phyloP scores from a whole-genome alignment of 2,888 invertebrate species.

The Lepidocyrtinus sp. region DNA sequence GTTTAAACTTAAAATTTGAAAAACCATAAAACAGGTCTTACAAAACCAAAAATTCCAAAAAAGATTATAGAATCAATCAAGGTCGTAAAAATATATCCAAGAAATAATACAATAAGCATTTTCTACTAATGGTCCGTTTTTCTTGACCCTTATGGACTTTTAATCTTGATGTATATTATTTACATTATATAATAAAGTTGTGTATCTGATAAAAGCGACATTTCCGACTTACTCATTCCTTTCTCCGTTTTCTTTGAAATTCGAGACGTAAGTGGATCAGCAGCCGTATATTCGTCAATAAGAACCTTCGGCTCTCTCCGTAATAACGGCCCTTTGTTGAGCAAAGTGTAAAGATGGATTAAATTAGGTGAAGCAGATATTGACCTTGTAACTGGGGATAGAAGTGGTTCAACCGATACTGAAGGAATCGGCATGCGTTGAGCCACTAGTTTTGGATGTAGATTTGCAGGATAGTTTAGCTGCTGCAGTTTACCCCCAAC shows the following conservation, averaged over 20 bases:
- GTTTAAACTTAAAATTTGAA: not conserved
- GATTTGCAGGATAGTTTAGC: no score
- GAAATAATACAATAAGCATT: no score
- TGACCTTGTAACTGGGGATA: not conserved
- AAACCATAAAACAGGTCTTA: no score
- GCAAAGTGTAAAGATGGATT: constrained; percentile 42
- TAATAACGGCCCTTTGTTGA: constrained; percentile 33
- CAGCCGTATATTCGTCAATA: constrained; percentile 33
- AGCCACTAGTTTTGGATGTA: constrained; percentile 35
- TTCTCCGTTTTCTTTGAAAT: constrained; percentile 46
- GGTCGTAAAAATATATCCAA: no score
- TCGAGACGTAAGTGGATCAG: constrained; percentile 17
- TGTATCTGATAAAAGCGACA: no score
- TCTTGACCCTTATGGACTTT: no score
- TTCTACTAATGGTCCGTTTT: no score
- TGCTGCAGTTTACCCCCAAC: not conserved
- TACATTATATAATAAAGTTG: not conserved
- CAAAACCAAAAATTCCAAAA: no score
- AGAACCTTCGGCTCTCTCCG: constrained; percentile 23
- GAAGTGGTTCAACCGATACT: not conserved
- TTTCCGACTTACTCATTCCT: constrained; percentile 46
- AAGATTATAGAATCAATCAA: no score
- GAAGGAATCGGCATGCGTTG: constrained; percentile 17
- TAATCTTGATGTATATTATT: not conserved
- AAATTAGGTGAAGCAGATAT: constrained; percentile 17